Conservation (phyloP, 2,797 vertebrate species). For the Cyclura pinguis region DNA sequence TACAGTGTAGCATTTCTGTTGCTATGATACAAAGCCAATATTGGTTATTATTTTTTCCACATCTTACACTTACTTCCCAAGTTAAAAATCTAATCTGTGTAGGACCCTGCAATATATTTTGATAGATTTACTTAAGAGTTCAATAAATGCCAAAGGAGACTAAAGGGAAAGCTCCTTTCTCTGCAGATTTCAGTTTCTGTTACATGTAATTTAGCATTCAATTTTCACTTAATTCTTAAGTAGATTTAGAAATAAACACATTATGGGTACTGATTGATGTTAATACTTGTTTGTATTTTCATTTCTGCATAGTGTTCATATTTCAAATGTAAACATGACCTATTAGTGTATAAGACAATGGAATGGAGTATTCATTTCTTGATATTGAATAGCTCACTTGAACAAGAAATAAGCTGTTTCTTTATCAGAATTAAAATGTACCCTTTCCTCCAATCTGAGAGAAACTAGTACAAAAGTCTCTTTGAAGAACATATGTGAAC, state of each 20-base stretch:
- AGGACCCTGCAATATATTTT: not conserved
- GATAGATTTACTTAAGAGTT: not conserved
- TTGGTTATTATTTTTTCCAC: not conserved
- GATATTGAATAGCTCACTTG: not conserved
- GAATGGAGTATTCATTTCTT: not conserved
- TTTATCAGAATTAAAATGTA: constrained; percentile 12
- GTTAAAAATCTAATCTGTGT: not conserved
- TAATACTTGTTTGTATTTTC: not conserved
- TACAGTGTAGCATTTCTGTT: not conserved
- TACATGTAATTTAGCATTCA: not conserved
- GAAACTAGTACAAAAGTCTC: not conserved
- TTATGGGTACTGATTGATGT: constrained; percentile 15
- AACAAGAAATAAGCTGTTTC: constrained; percentile 37
- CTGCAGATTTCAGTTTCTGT: constrained; percentile 19
- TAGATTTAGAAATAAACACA: not conserved
- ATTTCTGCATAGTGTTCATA: not conserved
- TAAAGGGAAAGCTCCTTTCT: constrained; percentile 26
- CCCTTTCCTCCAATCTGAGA: constrained; percentile 35
- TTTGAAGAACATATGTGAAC: constrained; percentile 38
- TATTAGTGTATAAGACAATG: not conserved
- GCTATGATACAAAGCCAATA: not conserved
- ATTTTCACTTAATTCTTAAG: not conserved
- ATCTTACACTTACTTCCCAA: not conserved
- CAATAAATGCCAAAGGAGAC: not conserved
- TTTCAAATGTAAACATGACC: not conserved